Base-by-base conservation (phyloP, 2,888 invertebrate species). In the Parapristionchus giblindavisi region DNA sequence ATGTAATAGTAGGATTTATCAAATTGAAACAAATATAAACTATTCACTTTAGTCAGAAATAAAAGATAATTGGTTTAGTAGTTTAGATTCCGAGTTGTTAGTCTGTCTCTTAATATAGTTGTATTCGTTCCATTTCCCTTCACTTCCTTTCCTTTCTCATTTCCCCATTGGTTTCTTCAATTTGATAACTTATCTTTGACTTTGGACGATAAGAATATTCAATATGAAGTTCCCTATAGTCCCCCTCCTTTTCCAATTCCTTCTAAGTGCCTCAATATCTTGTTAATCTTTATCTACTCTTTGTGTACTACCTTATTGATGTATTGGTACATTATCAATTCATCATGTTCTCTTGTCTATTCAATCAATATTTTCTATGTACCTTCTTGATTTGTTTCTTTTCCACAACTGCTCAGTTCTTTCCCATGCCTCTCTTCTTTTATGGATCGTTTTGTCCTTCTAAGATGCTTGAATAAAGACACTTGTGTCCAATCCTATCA, bases 301-400 rank as follows among this genome's bases (percentile, higher is more conserved):
- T 8, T 24, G 27, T 38, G 4, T 38, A 63, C 17, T 40, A 40
- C 43, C 43, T 17, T 17, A 14, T 43, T 43, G 63, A 29, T 36
- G 17, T 40, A 65, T 48, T 74, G 54, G 66, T 54, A 27, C 43
- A 63, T 54, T 36, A 4, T 34, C 38, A 32, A 60, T 51, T 74
- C 66, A 48, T 71, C 32, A 43, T 32, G 32, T 48, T 29, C 43
- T 43, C 58, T 54, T 71, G 48, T 38, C 43, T 71, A 52, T 66
- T 66, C 48, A 75, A 75, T 65, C 29, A n/a, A 52, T 43, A 60
- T 52, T 65, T 65, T 56, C n/a, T 56, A 32, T 54, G 51, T 34
- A 52, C 54, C 38, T 17, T 24, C 32, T 34, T 36, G 21, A 32
- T 54, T 58, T 43, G 21, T 34, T n/a, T 29, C 36, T 56, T 54